Evolutionary conservation across 2,888 invertebrate species (phyloP), one percentile per base, ranked within the genome.

Genomic region (Mesochorus sp.): DNA sequence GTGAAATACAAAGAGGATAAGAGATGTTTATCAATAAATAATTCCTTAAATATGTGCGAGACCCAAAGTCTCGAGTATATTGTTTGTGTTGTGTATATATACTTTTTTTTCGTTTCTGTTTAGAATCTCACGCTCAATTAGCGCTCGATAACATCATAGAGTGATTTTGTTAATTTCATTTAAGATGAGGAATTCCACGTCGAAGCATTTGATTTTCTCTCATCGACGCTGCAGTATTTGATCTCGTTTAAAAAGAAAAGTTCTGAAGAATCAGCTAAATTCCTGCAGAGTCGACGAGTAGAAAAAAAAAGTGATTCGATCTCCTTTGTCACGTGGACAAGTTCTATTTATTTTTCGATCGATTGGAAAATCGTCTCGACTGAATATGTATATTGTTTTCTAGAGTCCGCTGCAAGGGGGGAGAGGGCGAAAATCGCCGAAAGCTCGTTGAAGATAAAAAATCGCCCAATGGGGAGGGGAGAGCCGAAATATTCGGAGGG

Each of bases 1-100:
- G 61, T 47, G 37, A 68, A 62, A 75, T 68, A n/a, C n/a, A 34
- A 61, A 75, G 21, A 53, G 26, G 53, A 55, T 53, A 61, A 68
- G 68, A 47, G 49, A 62, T 42, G 39, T 62, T 53, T 68, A 26
- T 75, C 68, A 75, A 75, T 75, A 75, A 68, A 75, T 75, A 75
- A 75, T 75, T 68, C 51, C n/a, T 75, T 67, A 74, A 67, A 61
- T 74, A 67, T 42, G 74, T 61, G 51, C 44, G 53, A 71, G 74
- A 67, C 61, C 59, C 24, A 44, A 39, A 73, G 59, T 44, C 37
- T 75, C 61, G 26, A 64, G 31, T 67, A 53, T 55, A 37, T 61
- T 24, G 37, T 42, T 1, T 37, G 19, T 75, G 44, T 62, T 75
- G 75, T n/a, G n/a, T n/a, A 75, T 55, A 61, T 61, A 14, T 10